Conservation (phyloP, 1,140 invertebrate species). For the Ceratina japonica region DNA sequence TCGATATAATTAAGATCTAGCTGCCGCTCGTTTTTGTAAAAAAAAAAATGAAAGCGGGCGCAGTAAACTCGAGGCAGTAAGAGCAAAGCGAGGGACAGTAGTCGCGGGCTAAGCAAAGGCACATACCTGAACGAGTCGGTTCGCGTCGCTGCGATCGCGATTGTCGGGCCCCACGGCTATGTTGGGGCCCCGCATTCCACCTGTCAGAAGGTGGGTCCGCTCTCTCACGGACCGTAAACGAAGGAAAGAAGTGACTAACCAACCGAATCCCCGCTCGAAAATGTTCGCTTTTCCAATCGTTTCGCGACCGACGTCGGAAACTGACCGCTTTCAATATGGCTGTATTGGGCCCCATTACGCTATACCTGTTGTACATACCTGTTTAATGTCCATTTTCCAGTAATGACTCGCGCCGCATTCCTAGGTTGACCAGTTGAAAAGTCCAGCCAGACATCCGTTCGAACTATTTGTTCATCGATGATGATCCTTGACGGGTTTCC, state of each 20-base stretch:
- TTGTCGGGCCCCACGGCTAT: conserved; percentile 38
- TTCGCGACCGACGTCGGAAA: background rate
- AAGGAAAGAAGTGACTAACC: conserved; percentile 22
- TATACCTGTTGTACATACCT: conserved; percentile 40
- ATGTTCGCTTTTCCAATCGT: background rate
- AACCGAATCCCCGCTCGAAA: conserved; percentile 22
- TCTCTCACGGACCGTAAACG: conserved; percentile 25
- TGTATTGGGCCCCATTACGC: conserved; percentile 13
- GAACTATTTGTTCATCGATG: too few species aligned
- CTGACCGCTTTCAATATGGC: conserved; percentile 57
- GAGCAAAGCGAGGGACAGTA: conserved; percentile 12
- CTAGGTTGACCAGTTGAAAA: background rate
- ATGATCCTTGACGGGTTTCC: background rate
- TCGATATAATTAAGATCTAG: too few species aligned
- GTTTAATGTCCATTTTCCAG: conserved; percentile 56
- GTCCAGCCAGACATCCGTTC: background rate
- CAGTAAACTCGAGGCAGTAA: background rate
- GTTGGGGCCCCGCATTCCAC: conserved; percentile 68
- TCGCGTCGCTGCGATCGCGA: conserved; percentile 58
- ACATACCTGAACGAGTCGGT: conserved; percentile 50
- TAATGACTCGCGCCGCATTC: conserved; percentile 45
- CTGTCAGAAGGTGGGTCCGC: conserved; percentile 70
- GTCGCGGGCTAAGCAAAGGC: conserved; percentile 33
- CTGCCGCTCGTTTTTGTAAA: too few species aligned
- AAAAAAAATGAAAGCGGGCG: too few species aligned